A percentile compares a stretch with the other conserved stretches of the same genome.
These are phyloP conservation scores for Drosophila trapezifrons DNA, from an alignment of 1,140 invertebrate species.

Conservation along the genomic window DNA sequence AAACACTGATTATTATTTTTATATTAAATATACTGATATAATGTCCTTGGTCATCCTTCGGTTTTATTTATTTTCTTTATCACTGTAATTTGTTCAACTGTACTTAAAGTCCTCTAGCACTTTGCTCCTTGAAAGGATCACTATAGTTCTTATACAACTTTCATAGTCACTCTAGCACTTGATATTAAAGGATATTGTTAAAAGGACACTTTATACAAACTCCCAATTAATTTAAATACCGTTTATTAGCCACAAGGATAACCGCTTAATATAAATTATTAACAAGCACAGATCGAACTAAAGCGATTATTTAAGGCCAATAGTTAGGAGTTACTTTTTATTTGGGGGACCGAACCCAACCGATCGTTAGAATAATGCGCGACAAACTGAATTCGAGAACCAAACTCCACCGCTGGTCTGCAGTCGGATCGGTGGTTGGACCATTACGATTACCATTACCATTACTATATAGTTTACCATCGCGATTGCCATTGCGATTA, in stretches of 20 bases:
- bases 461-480: constrained; percentile 21
- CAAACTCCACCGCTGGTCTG: constrained; percentile 40
- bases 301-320: constrained; percentile 5
- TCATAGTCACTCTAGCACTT: not conserved
- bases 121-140: constrained; percentile 1
- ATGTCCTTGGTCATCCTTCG: not conserved
- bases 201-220: not conserved
- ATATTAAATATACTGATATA: too few species aligned
- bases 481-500: constrained; percentile 60
- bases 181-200: not conserved
- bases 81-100: too few species aligned
- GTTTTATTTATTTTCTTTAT: not conserved
- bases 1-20: not conserved
- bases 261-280: not conserved
- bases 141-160: not conserved
- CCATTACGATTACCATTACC: constrained; percentile 61
- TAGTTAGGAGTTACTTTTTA: constrained; percentile 1
- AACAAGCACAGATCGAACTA: constrained; percentile 9
- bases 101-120: not conserved
- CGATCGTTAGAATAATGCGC: constrained; percentile 83
- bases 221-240: constrained; percentile 16
- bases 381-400: constrained; percentile 73
- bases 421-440: constrained; percentile 62
- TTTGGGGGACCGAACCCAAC: constrained; percentile 61
- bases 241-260: constrained; percentile 38